Base-by-base conservation (phyloP, 2,888 invertebrate genomes). In the Lamproptera curius region DNA sequence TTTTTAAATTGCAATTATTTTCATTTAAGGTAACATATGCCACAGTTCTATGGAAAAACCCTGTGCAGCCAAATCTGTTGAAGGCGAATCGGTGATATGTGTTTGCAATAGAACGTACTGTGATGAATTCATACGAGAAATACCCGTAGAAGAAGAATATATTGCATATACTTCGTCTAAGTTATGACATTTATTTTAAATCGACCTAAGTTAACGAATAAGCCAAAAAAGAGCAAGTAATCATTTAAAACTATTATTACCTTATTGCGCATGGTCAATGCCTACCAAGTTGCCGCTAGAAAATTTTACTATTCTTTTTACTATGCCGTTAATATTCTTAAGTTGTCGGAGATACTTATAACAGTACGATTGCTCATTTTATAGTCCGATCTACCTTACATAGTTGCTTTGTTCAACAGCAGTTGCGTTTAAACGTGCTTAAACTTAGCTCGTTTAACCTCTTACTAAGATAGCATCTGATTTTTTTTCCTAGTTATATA, bases 81-180 rank as follows among this genome's bases (percentile, higher is more conserved):
- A 38, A 2, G 55, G 48, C 14, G 36, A 65, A 11, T 80, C 72
- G 0, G 65, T 71, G 0, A 68, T 81, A 9, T 86, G 85, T 48
- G 76, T 82, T 1, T 87, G 86, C 52, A 77, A 81, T 44, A 59
- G 64, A 0, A 70, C 71, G 0, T 83, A 85, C 54, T 87, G 86
- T 50, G 86, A 87, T 55, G 73, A 68, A 2, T 51, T 81, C 8
- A 67, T 65, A 1, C 57, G 75, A 16, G 51, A 60, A 2, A 50
- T 63, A 2, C 70, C 83, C 0, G 55, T 60, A 4, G 56, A 63
- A 1, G 75, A 76, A 0, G 89, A 82, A 50, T 89, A 82, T 50
- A 60, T 87, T 0, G 57, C 82, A 6, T 78, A 75, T 45, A 63
- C 67, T 2, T 67, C 77, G 1, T 70, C 68, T 37, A 49, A 65